phyloP scores from a whole-genome alignment of 2,888 invertebrate genomes.

The Baccha elongata region DNA sequence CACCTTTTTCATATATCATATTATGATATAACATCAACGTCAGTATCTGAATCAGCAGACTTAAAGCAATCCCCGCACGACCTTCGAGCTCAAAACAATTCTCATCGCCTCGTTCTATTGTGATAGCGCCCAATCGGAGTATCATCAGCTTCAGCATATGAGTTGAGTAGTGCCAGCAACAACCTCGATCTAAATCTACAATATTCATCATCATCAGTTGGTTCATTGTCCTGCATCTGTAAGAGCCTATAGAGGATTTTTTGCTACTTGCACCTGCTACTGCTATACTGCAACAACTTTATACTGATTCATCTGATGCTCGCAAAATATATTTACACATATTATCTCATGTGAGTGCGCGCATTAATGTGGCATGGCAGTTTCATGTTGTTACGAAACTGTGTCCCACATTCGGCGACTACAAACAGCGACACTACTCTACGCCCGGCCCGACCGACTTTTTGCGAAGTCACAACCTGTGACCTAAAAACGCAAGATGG shows the following conservation, averaged over 20 bases:
- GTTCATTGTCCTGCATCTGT: slow-evolving; percentile 74
- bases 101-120: slow-evolving; percentile 68
- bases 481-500: slow-evolving; percentile 70
- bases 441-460: slow-evolving; percentile 5
- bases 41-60: slow-evolving; percentile 51
- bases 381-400: slow-evolving; percentile 60
- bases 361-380: slow-evolving; percentile 62
- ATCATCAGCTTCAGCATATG: slow-evolving; percentile 59
- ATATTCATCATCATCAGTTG: slow-evolving; percentile 59
- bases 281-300: slow-evolving; percentile 36
- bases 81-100: slow-evolving; percentile 69
- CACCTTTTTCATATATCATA: slow-evolving; percentile 48
- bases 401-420: slow-evolving; percentile 65
- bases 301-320: slow-evolving; percentile 52
- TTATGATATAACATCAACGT: too few species aligned
- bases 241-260: slow-evolving; percentile 15
- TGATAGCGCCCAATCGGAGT: slow-evolving; percentile 54
- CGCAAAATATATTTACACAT: slow-evolving; percentile 52
- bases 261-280: slow-evolving; percentile 56
- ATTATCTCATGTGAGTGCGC: slow-evolving; percentile 65
- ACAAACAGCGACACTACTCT: slow-evolving; percentile 21
- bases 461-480: slow-evolving; percentile 66
- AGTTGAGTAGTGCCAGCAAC: slow-evolving; percentile 3
- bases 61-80: slow-evolving; percentile 65
- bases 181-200: slow-evolving; percentile 75